A percentile compares a stretch with the other conserved stretches of the same genome.
These are phyloP conservation scores for Philereme transversata DNA, from an alignment of 2,888 invertebrate species.

Conservation along the genomic window DNA sequence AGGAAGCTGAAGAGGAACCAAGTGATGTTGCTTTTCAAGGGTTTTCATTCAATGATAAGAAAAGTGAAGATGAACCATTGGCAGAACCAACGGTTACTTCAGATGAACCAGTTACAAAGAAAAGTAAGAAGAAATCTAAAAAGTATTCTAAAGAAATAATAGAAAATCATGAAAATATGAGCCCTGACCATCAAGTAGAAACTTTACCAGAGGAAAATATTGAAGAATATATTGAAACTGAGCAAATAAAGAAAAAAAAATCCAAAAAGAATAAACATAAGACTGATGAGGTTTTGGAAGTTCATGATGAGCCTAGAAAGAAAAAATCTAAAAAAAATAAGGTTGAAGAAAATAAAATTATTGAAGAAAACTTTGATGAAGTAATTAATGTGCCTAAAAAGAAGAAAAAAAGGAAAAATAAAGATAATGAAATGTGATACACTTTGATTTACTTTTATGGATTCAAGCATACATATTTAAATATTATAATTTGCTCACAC, in stretches of 20 bases:
- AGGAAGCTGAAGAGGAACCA: slow-evolving; percentile 38
- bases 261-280: slow-evolving; percentile 40
- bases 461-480: not conserved
- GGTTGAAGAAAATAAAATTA: slow-evolving; percentile 18
- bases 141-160: slow-evolving; percentile 11
- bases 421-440: slow-evolving; percentile 34
- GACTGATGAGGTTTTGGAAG: slow-evolving; percentile 31
- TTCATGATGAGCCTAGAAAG: slow-evolving; percentile 42
- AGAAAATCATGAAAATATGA: slow-evolving; percentile 6
- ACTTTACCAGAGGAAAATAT: slow-evolving; percentile 11
- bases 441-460: not conserved
- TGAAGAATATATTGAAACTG: slow-evolving; percentile 28
- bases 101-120: slow-evolving; percentile 38
- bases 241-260: slow-evolving; percentile 40
- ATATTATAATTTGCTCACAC: too few relatives aligned
- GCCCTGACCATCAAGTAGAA: slow-evolving; percentile 14
- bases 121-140: slow-evolving; percentile 50
- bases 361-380: slow-evolving; percentile 29
- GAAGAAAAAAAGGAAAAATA: slow-evolving; percentile 68
- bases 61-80: slow-evolving; percentile 26
- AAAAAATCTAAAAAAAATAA: slow-evolving; percentile 43
- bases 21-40: slow-evolving; percentile 43
- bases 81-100: slow-evolving; percentile 15
- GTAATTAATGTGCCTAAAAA: slow-evolving; percentile 56
- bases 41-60: slow-evolving; percentile 43